Evolutionary conservation across 2,797 vertebrate species (phyloP).

Genomic region (Pterois miles): DNA sequence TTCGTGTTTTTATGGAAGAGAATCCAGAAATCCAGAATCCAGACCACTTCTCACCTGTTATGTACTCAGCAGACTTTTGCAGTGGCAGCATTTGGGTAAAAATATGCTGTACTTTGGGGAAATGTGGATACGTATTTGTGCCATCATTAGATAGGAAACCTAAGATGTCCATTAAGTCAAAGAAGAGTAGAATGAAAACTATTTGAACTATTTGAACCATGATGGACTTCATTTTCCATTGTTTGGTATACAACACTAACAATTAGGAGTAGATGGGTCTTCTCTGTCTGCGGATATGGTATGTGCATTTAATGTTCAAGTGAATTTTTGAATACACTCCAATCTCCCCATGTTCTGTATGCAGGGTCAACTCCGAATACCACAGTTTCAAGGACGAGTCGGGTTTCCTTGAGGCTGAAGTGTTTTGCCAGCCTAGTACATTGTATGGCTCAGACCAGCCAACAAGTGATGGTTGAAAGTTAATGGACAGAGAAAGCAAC

Average conservation of each 20-base stretch:
- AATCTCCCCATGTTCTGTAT: no score
- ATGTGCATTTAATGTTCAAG: no score
- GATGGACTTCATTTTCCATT: not conserved
- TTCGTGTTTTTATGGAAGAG: not conserved
- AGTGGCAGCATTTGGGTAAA: not conserved
- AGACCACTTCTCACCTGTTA: not conserved
- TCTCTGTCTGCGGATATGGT: no score
- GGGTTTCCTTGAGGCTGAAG: no score
- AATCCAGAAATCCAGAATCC: not conserved
- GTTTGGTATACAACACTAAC: not conserved
- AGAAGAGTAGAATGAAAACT: not conserved
- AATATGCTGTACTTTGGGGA: not conserved
- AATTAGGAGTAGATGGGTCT: not conserved
- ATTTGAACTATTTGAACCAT: not conserved
- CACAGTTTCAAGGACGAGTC: rapidly evolving
- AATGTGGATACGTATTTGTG: not conserved
- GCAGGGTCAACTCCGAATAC: no score
- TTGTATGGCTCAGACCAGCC: no score
- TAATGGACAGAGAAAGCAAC: no score
- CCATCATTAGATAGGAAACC: not conserved
- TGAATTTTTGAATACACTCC: no score
- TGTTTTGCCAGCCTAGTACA: no score
- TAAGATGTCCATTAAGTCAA: not conserved
- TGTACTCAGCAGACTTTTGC: not conserved
- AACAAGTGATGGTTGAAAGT: no score